Evolutionary conservation across 2,888 invertebrate species (phyloP).

Genomic region (Meiosimyza decipiens): DNA sequence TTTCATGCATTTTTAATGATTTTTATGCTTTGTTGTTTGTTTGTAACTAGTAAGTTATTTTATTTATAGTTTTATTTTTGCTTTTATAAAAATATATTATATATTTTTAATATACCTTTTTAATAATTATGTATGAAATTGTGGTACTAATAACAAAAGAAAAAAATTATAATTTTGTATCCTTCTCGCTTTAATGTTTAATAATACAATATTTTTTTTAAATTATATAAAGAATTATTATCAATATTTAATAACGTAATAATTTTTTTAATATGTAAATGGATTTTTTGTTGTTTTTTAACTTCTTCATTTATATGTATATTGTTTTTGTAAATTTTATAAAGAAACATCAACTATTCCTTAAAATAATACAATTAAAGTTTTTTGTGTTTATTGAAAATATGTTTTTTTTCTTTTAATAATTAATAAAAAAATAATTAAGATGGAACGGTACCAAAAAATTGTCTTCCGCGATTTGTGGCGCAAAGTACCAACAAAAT

Average conservation of each 20-base stretch:
- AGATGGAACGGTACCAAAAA: slow-evolving; percentile 30
- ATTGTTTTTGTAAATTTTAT: slow-evolving; percentile 37
- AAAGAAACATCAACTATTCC: slow-evolving; percentile 49
- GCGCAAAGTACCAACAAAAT: background rate
- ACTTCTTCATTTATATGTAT: slow-evolving; percentile 24
- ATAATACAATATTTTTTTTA: slow-evolving; percentile 33
- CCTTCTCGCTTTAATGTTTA: slow-evolving; percentile 30
- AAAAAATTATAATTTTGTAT: slow-evolving; percentile 10
- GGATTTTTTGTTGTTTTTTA: slow-evolving; percentile 31
- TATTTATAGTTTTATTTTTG: background rate
- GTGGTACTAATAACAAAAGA: slow-evolving; percentile 14
- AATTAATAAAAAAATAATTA: slow-evolving; percentile 33
- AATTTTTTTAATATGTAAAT: slow-evolving; percentile 38
- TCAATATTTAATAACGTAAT: slow-evolving; percentile 41
- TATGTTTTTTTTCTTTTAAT: slow-evolving; percentile 42
- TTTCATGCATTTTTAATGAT: background rate
- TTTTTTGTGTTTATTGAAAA: slow-evolving; percentile 35
- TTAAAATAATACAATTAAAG: slow-evolving; percentile 45
- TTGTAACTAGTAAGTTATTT: slow-evolving; percentile 16
- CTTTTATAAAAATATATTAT: slow-evolving; percentile 26
- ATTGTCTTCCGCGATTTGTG: background rate
- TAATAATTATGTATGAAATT: background rate
- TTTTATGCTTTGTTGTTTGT: slow-evolving; percentile 4
- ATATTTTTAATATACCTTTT: background rate
- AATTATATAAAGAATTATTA: slow-evolving; percentile 35